A percentile compares a stretch with the other conserved stretches of the same genome.
Conservation (phyloP, 2,888 invertebrate genomes). For the Amphipoea oculea region DNA sequence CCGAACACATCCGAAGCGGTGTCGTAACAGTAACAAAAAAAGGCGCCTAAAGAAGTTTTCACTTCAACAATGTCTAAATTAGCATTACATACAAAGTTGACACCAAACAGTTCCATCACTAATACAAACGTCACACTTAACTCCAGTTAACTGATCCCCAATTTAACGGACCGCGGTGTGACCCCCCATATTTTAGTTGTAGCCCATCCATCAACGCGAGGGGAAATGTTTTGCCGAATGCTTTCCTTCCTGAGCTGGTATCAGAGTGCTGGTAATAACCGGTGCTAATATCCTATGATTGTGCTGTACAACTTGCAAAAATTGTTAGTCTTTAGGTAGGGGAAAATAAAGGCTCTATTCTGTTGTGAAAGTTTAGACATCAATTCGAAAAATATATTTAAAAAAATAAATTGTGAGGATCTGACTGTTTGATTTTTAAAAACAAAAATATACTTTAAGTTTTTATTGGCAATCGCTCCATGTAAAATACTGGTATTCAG, state of each 20-base stretch:
- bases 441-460: no score
- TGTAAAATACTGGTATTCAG: no score
- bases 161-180: conserved; percentile 38
- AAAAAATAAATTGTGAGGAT: no score
- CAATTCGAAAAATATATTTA: background rate
- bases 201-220: conserved; percentile 72
- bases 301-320: conserved; percentile 64
- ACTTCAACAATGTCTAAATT: background rate
- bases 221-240: conserved; percentile 75
- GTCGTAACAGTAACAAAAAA: no score
- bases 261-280: conserved; percentile 70
- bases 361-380: no score
- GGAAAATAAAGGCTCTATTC: background rate
- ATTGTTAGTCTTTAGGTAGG: background rate
- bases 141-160: conserved; percentile 30
- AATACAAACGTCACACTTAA: conserved; percentile 21
- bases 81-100: background rate
- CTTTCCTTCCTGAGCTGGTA: conserved; percentile 73
- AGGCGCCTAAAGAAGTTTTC: no score
- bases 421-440: background rate
- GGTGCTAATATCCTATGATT: conserved; percentile 65
- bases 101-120: background rate
- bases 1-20: no score
- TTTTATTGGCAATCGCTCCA: no score
- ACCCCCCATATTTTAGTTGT: conserved; percentile 45